Base-by-base conservation (phyloP, 2,888 invertebrate genomes). In the Hirtodrosophila trivittata region DNA sequence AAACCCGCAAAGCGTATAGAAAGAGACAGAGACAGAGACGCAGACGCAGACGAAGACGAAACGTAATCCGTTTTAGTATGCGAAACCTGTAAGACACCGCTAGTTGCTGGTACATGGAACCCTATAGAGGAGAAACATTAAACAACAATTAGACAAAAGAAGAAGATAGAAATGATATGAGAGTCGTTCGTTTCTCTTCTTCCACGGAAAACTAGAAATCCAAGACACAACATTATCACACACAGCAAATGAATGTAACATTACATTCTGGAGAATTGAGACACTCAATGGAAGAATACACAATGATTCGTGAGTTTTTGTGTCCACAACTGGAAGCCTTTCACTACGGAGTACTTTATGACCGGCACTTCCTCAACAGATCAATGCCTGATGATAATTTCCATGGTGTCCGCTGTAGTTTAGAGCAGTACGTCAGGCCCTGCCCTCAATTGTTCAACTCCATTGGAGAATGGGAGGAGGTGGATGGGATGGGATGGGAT, bases 1-100 rank as follows among this genome's bases (percentile, higher is more conserved):
- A 38, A 30, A 45, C 4, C 25, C 25, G 25, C 9, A 28, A n/a
- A 28, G 18, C 18, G 18, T 3, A 21, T 21, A 21, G 5, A 3
- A 21, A 21, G 18, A 21, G 18, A 21, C 3, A 28, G 28, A n/a
- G 28, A n/a, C n/a, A n/a, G n/a, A n/a, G n/a, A n/a, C n/a, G n/a
- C n/a, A n/a, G n/a, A n/a, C 9, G 28, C 9, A 28, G 28, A 28
- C 3, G 5, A 1, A 26, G 16, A 25, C 25, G 25, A 30, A 33
- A 26, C 28, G n/a, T 59, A 68, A 68, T 62, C 66, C 68, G 66
- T 42, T 50, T 30, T 35, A 26, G n/a, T 30, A 25, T 38, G 50
- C 37, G 46, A 42, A 28, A 39, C 28, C 42, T 42, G 47, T 39
- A 51, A 47, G 38, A 37, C 18, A 33, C 49, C 52, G 70, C 45